phyloP scores from a whole-genome alignment of 2,888 invertebrate genomes.

The Panorpa germanica region DNA sequence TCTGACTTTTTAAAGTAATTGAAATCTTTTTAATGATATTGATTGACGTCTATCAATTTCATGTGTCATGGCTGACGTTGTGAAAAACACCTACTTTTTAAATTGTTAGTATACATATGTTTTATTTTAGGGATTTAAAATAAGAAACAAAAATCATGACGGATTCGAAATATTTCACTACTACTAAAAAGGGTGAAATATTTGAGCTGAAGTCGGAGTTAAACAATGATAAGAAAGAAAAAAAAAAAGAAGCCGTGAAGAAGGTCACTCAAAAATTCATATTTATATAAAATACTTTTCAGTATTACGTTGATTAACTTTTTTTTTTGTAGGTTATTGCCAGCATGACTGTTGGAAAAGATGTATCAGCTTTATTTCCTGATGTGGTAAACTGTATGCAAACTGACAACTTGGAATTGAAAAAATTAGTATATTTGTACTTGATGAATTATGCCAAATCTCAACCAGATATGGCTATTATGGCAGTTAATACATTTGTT shows the following conservation, averaged over 20 bases:
- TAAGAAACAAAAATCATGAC: no score
- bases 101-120: background rate
- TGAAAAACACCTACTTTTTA: background rate
- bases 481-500: slow-evolving; percentile 99
- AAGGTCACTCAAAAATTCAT: slow-evolving; percentile 53
- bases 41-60: no score
- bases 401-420: slow-evolving; percentile 96
- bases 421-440: slow-evolving; percentile 96
- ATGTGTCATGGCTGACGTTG: no score
- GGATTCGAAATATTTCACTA: slow-evolving; percentile 98
- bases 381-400: slow-evolving; percentile 99
- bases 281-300: background rate
- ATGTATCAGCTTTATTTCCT: slow-evolving; percentile 94
- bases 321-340: slow-evolving; percentile 68
- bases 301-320: background rate
- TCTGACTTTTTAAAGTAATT: no score
- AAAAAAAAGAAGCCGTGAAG: slow-evolving; percentile 98
- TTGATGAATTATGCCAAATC: slow-evolving; percentile 99
- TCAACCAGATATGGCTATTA: slow-evolving; percentile 99
- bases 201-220: slow-evolving; percentile 97
- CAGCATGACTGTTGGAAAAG: slow-evolving; percentile 99
- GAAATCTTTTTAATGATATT: no score
- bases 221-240: slow-evolving; percentile 98
- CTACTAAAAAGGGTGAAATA: slow-evolving; percentile 99
- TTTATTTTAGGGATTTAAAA: no score